phyloP scores from a whole-genome alignment of 1,140 invertebrate genomes.

The fruit fly (Drosophila melanogaster) region DNA sequence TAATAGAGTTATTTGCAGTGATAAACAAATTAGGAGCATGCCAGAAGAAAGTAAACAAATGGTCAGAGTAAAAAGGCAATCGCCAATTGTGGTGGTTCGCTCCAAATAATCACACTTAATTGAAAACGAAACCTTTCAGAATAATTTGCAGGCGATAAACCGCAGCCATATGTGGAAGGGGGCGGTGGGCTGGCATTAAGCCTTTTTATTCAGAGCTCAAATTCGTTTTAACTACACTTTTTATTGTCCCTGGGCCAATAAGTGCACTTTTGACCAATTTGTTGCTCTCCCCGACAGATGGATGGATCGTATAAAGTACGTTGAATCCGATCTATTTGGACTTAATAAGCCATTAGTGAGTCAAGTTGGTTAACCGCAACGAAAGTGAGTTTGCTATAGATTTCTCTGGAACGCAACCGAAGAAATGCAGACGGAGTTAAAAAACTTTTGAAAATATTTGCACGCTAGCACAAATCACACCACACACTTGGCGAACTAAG shows the following conservation, averaged over 20 bases:
- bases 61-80: background rate
- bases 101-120: slow-evolving; percentile 1
- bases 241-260: slow-evolving; percentile 29
- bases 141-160: slow-evolving; percentile 37
- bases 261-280: slow-evolving; percentile 46
- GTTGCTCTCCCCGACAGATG: slow-evolving; percentile 67
- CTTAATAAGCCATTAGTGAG: slow-evolving; percentile 82
- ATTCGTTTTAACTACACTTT: slow-evolving; percentile 21
- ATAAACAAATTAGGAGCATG: slow-evolving; percentile 14
- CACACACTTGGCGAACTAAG: slow-evolving; percentile 59
- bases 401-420: slow-evolving; percentile 59
- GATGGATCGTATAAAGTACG: slow-evolving; percentile 41
- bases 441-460: slow-evolving; percentile 74
- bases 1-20: slow-evolving; percentile 26
- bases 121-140: slow-evolving; percentile 35
- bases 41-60: slow-evolving; percentile 37
- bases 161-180: slow-evolving; percentile 24
- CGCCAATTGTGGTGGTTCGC: background rate
- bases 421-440: slow-evolving; percentile 37
- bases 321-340: slow-evolving; percentile 75
- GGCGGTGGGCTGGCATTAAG: too few relatives aligned
- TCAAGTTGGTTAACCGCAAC: slow-evolving; percentile 78
- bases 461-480: slow-evolving; percentile 57
- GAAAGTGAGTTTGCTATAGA: slow-evolving; percentile 75
- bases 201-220: slow-evolving; percentile 7